Conservation (phyloP, 1,140 invertebrate genomes). For the Polypedilum vanderplanki region DNA sequence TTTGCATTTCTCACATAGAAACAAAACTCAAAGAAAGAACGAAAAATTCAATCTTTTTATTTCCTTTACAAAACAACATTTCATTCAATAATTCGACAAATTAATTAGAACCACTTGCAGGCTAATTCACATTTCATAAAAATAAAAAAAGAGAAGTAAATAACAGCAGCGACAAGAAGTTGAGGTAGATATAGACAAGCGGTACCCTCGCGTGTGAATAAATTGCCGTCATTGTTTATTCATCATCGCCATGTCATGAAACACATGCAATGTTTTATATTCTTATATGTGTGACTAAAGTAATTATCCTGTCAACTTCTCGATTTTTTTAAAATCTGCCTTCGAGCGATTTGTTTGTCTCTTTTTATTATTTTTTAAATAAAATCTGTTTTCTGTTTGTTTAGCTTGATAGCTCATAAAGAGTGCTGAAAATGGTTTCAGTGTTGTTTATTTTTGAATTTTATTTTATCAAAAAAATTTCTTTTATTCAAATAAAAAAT, state of each 20-base stretch:
- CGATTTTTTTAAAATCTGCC: neutral
- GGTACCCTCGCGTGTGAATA: neutral
- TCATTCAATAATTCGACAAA: neutral
- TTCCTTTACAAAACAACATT: too few species aligned
- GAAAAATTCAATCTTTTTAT: too few species aligned
- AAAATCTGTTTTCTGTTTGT: neutral
- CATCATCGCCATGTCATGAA: slow-evolving; percentile 4
- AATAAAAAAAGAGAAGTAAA: neutral
- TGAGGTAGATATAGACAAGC: neutral
- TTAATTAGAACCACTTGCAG: neutral
- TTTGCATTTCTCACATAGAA: too few species aligned
- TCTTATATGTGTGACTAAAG: slow-evolving; percentile 12
- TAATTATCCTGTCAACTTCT: slow-evolving; percentile 13
- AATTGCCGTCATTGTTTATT: slow-evolving; percentile 7
- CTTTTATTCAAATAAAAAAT: too few species aligned
- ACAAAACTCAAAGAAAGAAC: too few species aligned
- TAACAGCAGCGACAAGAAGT: neutral
- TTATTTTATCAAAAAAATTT: too few species aligned
- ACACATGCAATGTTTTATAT: neutral
- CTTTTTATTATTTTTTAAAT: neutral
- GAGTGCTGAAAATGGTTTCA: neutral
- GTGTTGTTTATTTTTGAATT: too few species aligned
- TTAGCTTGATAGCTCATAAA: neutral
- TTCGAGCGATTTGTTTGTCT: neutral
- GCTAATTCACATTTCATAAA: neutral